Percentiles rank a stretch among this genome's conserved stretches.
Evolutionary conservation across 2,113 vertebrate genomes (phyloP).

Genomic region (Butastur rufipennis): DNA sequence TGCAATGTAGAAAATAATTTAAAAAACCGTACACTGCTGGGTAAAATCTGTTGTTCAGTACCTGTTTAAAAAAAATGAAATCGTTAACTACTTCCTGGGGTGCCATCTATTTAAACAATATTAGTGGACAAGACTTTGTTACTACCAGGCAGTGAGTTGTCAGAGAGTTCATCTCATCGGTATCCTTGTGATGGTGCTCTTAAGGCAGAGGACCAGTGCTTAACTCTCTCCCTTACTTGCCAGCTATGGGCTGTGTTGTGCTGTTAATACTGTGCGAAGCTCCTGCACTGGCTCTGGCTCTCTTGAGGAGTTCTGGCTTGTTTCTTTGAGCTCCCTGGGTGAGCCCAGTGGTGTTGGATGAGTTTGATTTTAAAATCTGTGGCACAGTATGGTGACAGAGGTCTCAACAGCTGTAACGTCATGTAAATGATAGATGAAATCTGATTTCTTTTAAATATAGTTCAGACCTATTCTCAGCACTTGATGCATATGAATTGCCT

Average conservation of each 20-base stretch:
- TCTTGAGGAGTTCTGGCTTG: neutral
- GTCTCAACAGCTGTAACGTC: neutral
- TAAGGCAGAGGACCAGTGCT: neutral
- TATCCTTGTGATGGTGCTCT: neutral
- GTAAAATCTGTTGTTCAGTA: neutral
- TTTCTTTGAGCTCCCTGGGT: neutral
- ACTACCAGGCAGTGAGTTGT: neutral
- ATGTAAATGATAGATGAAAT: neutral
- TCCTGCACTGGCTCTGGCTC: neutral
- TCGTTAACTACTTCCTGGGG: neutral
- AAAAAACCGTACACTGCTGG: neutral
- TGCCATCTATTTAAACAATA: neutral
- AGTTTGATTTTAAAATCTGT: neutral
- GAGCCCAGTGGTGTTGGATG: neutral
- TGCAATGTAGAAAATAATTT: neutral
- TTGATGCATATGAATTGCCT: neutral
- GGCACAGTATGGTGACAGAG: fast-evolving
- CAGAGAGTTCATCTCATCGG: neutral
- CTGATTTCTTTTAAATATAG: neutral
- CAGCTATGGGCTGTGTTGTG: neutral
- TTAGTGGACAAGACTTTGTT: neutral
- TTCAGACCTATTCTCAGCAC: neutral
- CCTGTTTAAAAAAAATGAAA: neutral
- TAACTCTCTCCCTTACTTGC: neutral
- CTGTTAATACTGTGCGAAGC: neutral